These are phyloP conservation scores for Cirrhinus mrigala DNA, from an alignment of 2,797 vertebrate species.

Conservation along the genomic window DNA sequence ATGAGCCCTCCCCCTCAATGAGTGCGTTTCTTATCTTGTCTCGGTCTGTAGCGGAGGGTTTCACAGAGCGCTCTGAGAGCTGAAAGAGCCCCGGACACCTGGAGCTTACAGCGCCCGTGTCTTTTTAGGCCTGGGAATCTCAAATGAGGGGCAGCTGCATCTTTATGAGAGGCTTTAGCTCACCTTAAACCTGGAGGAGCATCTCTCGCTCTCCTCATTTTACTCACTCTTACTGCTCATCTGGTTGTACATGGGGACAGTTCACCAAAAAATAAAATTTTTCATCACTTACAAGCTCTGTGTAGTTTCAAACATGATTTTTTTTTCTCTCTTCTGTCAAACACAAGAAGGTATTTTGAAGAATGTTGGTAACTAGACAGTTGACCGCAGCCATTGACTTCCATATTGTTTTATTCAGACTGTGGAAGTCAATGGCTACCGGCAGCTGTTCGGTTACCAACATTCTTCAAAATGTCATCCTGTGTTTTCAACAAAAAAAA, in stretches of 20 bases:
- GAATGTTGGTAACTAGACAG: no score
- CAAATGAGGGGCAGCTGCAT: conserved; percentile 76
- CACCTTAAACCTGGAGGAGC: conserved; percentile 10
- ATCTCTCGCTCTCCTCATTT: background rate
- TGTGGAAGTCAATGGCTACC: background rate
- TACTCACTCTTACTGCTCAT: background rate
- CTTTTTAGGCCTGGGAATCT: conserved; percentile 63
- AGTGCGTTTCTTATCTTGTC: conserved; percentile 55
- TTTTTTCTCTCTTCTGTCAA: background rate
- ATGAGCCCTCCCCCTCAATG: conserved; percentile 71
- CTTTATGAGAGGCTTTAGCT: conserved; percentile 69
- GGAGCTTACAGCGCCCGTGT: conserved; percentile 63
- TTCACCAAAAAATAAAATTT: background rate
- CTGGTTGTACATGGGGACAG: background rate
- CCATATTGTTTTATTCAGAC: background rate
- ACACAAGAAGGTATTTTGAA: background rate
- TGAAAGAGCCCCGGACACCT: conserved; percentile 80
- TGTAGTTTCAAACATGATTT: background rate
- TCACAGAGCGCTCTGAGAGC: conserved; percentile 69
- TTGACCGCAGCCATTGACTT: background rate
- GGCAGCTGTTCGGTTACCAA: no score
- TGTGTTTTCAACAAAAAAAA: no score
- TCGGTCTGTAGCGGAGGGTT: conserved; percentile 59
- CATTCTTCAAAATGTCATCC: no score
- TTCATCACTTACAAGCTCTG: background rate